Evolutionary conservation across 2,797 vertebrate species (phyloP), one percentile per base, ranked within the genome.

Genomic region (Hydrolagus colliei): DNA sequence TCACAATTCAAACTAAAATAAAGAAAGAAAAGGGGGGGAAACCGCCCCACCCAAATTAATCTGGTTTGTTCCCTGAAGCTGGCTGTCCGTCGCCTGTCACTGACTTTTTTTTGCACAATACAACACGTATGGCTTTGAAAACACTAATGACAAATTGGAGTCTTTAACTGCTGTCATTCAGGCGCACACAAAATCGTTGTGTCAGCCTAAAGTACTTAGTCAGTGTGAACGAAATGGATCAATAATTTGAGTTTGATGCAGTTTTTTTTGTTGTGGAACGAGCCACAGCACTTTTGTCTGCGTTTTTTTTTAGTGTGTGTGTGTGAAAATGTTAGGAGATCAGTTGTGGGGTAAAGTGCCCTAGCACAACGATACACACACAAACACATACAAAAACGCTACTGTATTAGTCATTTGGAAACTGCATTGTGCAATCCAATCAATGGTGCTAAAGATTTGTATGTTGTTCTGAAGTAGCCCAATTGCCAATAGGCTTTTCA

Each of bases 221-320:
- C 77, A 63, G 67, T 84, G 32, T 68, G 79, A 71, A 20, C 16
- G 32, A 84, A 84, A 84, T 84, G 32, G 65, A 71, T 68, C 79
- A 68, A 84, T 52, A 68, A 71, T 71, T 84, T 84, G 10, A 84
- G 32, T 68, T 71, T 41, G 41, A 20, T 52, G 65, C 65, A 84
- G 62, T 62, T 35, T 82, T 82, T 82, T 82, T 82, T 82, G 35
- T 84, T 84, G 67, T 84, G 32, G 71, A 68, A 52, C n/a, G 20
- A 80, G 14, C 41, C 41, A 3, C 13, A 32, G 65, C 65, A 84
- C 71, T 84, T 84, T 68, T 67, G 16, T 20, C 27, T 20, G 18
- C 20, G 63, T 8, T 84, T 71, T 77, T 61, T 9, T 76, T 77
- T 7, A 27, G 27, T 27, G 27, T 27, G 27, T 1, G 52, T 20